A percentile compares a stretch with the other conserved stretches of the same genome.
phyloP scores from a whole-genome alignment of 2,888 invertebrate genomes.

The Drosophila maculinotata region DNA sequence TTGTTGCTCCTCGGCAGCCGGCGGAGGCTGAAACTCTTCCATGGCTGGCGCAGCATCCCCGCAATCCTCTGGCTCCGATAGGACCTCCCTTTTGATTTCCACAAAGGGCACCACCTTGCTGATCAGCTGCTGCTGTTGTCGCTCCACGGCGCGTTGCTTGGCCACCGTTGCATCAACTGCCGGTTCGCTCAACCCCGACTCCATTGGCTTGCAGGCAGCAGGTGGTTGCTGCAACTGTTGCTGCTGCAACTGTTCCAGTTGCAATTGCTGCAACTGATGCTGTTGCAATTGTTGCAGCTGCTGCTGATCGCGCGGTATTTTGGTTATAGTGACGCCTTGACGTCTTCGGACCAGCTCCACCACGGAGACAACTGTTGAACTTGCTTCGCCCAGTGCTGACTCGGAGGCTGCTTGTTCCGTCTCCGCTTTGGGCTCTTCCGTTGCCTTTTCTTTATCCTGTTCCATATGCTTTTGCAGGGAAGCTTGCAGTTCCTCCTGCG shows the following conservation, averaged over 20 bases:
- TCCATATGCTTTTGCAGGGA: background rate
- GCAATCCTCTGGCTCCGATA: constrained; percentile 73
- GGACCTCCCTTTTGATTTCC: constrained; percentile 81
- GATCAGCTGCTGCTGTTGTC: constrained; percentile 67
- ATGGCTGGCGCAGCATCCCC: constrained; percentile 27
- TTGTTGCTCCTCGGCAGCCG: constrained; percentile 57
- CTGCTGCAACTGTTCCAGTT: background rate
- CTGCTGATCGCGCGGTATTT: constrained; percentile 64
- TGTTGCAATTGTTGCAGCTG: constrained; percentile 21
- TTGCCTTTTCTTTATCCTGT: background rate
- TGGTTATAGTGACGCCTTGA: constrained; percentile 82
- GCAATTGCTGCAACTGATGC: background rate
- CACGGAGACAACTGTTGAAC: constrained; percentile 50
- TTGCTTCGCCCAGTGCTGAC: constrained; percentile 7
- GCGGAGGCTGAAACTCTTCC: constrained; percentile 2
- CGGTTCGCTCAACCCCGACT: constrained; percentile 22
- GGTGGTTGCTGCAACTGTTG: background rate
- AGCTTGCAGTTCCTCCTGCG: constrained; percentile 1
- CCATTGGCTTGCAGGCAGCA: constrained; percentile 10
- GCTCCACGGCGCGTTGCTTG: constrained; percentile 57
- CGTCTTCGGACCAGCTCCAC: constrained; percentile 75
- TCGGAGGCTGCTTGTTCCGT: background rate
- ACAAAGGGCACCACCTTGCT: constrained; percentile 78
- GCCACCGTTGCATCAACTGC: constrained; percentile 10
- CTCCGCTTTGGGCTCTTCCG: background rate